Base-by-base conservation (phyloP, 2,113 vertebrate species). In the Coreoperca whiteheadi region DNA sequence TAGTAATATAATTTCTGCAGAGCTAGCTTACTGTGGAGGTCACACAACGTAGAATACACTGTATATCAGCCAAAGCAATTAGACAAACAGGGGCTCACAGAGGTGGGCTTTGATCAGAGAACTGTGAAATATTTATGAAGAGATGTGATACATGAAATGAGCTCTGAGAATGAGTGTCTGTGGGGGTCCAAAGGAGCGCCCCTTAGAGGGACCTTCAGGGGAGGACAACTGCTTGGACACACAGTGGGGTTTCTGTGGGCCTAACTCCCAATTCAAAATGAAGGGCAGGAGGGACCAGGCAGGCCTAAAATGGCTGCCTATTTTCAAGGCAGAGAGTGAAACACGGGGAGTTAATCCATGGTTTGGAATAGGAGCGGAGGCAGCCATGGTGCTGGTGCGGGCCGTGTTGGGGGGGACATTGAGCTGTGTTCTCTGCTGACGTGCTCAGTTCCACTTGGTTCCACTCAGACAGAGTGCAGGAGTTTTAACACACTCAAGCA, bases 81-180 rank as follows among this genome's bases (percentile, higher is more conserved):
- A 88, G 83, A 65, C 86, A 89, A 87, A 85, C 90, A 91, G 86
- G 70, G 69, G 80, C 86, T 83, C 79, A 57, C 77, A 81, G 85
- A 88, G 87, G 73, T 87, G 81, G 76, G 86, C 89, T 94, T 94
- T 94, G 92, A 93, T 94, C 91, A 82, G 74, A 79, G 79, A 81
- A 74, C 85, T 85, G 91, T 92, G 87, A 94, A 94, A 94, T 92
- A 93, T 93, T 92, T 91, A 91, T 93, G 86, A 94, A 91, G 85
- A 85, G 77, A 81, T 82, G 77, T 83, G 89, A 79, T 84, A 91
- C 90, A 94, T 88, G 87, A 92, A 92, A 92, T 92, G 83, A 86
- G 87, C 83, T 89, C 64, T n/a, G 67, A 85, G 88, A 88, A 81
- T 69, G 74, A 84, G 59, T 46, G 64, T 91, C 91, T 79, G 67